Evolutionary conservation across 2,113 vertebrate genomes (phyloP).

Genomic region (Oreochromis niloticus): DNA sequence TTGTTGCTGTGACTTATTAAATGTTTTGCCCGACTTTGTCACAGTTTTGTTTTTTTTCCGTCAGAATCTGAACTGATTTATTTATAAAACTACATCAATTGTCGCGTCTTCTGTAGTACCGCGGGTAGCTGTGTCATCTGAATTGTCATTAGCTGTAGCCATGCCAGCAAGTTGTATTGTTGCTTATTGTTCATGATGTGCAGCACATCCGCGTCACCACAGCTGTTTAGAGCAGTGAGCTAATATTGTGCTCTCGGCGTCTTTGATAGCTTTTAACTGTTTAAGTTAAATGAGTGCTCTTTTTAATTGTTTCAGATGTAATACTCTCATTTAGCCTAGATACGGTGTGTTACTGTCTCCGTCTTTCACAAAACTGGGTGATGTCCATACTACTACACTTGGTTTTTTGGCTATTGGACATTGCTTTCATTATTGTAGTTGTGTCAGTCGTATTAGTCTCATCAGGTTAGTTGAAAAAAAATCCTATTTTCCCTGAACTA

Average conservation of each 20-base stretch:
- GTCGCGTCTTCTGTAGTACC: not conserved
- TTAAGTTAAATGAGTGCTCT: fast-evolving
- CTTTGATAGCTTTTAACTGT: not conserved
- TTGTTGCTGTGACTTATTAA: not conserved
- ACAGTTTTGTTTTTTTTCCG: fast-evolving
- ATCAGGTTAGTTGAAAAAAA: fast-evolving
- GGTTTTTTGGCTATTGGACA: not conserved
- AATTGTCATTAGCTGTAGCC: not conserved
- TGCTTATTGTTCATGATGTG: not conserved
- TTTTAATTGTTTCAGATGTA: not conserved
- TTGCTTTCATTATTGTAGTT: not conserved
- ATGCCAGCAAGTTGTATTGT: not conserved
- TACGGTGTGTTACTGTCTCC: not conserved
- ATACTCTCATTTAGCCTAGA: not conserved
- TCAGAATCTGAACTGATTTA: not conserved
- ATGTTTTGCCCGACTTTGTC: not conserved
- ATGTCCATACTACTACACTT: not conserved
- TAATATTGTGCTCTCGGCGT: not conserved
- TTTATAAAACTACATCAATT: not conserved
- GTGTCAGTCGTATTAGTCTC: not conserved
- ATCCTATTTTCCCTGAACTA: fast-evolving
- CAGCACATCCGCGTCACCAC: not conserved
- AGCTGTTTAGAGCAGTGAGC: not conserved
- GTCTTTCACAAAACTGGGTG: not conserved
- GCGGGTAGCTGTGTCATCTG: fast-evolving